Conservation (phyloP, 2,113 vertebrate genomes). For the Astur gentilis region DNA sequence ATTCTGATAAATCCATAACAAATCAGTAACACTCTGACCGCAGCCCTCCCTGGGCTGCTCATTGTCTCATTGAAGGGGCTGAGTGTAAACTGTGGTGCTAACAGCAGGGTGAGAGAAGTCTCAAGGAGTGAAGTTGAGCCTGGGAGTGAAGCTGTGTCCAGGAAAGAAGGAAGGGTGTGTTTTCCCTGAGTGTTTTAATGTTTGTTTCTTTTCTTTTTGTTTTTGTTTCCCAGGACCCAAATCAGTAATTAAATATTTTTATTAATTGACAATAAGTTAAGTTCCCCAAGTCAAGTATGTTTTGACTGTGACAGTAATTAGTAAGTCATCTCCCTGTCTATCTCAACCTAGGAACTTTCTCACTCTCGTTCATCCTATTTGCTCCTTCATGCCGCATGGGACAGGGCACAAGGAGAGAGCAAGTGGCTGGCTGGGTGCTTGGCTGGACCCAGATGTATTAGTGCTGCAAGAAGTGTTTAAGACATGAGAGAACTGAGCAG, state of each 20-base stretch:
- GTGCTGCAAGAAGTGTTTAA: not conserved
- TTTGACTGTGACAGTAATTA: no score
- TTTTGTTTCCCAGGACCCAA: not conserved
- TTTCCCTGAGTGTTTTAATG: not conserved
- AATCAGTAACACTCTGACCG: no score
- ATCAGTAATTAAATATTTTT: not conserved
- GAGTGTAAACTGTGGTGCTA: no score
- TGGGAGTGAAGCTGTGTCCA: not conserved
- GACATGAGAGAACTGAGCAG: not conserved
- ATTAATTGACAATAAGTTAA: not conserved
- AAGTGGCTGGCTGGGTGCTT: not conserved
- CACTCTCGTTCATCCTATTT: not conserved
- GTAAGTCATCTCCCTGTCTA: not conserved
- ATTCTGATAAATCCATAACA: no score
- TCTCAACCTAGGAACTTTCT: not conserved
- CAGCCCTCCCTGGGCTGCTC: not conserved
- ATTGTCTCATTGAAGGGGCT: not conserved
- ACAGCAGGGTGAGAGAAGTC: no score
- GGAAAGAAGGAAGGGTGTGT: not conserved
- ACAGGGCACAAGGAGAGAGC: no score
- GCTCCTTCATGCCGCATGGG: not conserved
- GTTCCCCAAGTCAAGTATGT: not conserved
- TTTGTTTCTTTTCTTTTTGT: not conserved
- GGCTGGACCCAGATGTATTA: not conserved
- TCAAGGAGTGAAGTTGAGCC: not conserved